Evolutionary conservation across 2,888 invertebrate genomes (phyloP), one percentile per base, ranked within the genome.

Genomic region (Drosophila meridionalis): DNA sequence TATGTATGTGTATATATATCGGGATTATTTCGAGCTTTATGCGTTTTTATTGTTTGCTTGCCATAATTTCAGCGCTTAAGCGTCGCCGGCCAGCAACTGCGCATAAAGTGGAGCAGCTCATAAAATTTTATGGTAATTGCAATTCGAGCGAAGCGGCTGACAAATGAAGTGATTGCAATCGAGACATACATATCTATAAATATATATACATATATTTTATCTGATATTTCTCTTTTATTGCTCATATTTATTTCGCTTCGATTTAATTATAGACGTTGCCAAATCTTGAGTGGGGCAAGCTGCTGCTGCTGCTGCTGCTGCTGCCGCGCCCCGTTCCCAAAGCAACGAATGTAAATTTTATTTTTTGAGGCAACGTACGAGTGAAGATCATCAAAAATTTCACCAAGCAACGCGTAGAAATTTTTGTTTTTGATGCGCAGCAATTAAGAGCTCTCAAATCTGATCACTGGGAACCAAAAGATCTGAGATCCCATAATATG

Each of bases 51-150:
- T 89, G 90, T 89, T 87, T 81, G 80, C 68, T 57, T 79, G 77
- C 82, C 82, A 88, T 87, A 87, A 87, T 88, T 88, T 86, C 64
- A 75, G 80, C 69, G 80, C 86, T 88, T 89, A 85, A 84, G 89
- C 84, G 76, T 69, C 63, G 52, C 52, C 67, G 52, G 65, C 43
- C 40, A 59, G 53, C 52, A 65, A 67, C 52, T 62, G 73, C 75
- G 74, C 77, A 90, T 83, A 88, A 89, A 84, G 83, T 88, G 89
- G 90, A 89, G 87, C 80, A 80, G 78, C 60, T 61, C 68, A 73
- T 91, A 87, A 91, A 90, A 89, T 91, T 90, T 90, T 84, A 90
- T 79, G 90, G 83, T 90, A 90, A 90, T 91, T 90, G 91, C 83
- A 82, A 78, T 67, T 71, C 50, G 73, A 42, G 88, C 77, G 66